Conservation (phyloP, 2,113 vertebrate genomes). For the Speoplatyrhinus poulsoni region DNA sequence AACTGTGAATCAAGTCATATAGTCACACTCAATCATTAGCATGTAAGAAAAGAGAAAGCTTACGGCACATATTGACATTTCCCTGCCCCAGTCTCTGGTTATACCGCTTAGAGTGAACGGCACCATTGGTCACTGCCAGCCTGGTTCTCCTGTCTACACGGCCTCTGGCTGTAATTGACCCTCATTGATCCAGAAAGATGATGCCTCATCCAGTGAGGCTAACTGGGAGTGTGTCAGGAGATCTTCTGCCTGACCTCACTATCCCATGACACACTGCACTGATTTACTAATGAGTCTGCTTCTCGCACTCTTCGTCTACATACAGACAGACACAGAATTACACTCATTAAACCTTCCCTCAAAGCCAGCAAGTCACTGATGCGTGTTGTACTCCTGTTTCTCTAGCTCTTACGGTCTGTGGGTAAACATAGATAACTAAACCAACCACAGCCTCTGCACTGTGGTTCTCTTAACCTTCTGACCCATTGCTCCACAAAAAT, state of each 20-base stretch:
- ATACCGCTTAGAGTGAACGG: background rate
- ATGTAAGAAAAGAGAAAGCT: too few species aligned
- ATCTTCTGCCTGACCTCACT: conserved; percentile 18
- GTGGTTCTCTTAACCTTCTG: background rate
- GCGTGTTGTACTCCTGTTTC: background rate
- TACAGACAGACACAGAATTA: background rate
- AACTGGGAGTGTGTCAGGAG: conserved; percentile 5
- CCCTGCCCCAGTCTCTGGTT: too few species aligned
- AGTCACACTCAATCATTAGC: too few species aligned
- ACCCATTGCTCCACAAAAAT: background rate
- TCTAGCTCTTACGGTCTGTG: background rate
- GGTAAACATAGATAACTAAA: conserved; percentile 30
- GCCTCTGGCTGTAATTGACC: conserved; percentile 15
- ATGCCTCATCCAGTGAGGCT: conserved; percentile 3
- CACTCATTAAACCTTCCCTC: background rate
- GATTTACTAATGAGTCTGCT: conserved; percentile 40
- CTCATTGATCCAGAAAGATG: conserved; percentile 47
- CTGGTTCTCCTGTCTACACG: background rate
- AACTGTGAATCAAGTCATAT: too few species aligned
- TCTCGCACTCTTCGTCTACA: background rate
- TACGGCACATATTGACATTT: too few species aligned
- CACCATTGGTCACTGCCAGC: background rate
- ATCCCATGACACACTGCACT: conserved; percentile 18
- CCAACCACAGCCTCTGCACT: conserved; percentile 40
- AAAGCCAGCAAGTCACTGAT: background rate